Evolutionary conservation across 2,888 invertebrate species (phyloP).

Genomic region (Acanthosepion lycidas): DNA sequence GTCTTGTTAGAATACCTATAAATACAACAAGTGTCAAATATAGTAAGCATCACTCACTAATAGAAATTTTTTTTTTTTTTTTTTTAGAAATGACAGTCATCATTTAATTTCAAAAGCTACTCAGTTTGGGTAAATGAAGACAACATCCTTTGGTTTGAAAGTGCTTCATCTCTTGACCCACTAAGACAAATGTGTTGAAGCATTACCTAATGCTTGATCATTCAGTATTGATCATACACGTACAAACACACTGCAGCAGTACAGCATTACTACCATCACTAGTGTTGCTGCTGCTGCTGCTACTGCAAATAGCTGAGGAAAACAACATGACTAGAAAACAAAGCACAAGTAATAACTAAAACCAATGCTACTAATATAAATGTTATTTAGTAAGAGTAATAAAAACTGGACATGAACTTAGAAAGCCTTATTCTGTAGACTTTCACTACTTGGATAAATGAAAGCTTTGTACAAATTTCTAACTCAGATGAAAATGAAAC

Average conservation of each 20-base stretch:
- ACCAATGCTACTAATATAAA: neutral
- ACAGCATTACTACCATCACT: neutral
- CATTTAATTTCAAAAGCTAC: neutral
- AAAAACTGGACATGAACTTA: neutral
- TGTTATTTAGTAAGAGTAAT: neutral
- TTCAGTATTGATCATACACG: neutral
- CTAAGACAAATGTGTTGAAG: constrained; percentile 33
- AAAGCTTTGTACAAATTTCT: neutral
- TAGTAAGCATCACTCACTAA: neutral
- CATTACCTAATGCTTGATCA: constrained; percentile 33
- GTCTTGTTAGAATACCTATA: neutral
- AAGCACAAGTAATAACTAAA: constrained; percentile 7
- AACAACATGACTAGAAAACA: constrained; percentile 8
- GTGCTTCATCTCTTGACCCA: constrained; percentile 23
- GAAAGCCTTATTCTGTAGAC: neutral
- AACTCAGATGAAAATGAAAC: neutral
- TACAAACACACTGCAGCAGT: neutral
- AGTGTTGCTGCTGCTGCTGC: neutral
- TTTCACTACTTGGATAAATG: neutral
- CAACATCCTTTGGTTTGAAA: neutral
- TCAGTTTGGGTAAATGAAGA: neutral
- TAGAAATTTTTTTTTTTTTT: neutral
- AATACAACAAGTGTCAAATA: neutral
- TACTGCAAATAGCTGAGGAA: neutral
- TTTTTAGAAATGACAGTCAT: neutral